Evolutionary conservation across 2,113 vertebrate genomes (phyloP), one percentile per base, ranked within the genome.

Genomic region (Acinonyx jubatus): DNA sequence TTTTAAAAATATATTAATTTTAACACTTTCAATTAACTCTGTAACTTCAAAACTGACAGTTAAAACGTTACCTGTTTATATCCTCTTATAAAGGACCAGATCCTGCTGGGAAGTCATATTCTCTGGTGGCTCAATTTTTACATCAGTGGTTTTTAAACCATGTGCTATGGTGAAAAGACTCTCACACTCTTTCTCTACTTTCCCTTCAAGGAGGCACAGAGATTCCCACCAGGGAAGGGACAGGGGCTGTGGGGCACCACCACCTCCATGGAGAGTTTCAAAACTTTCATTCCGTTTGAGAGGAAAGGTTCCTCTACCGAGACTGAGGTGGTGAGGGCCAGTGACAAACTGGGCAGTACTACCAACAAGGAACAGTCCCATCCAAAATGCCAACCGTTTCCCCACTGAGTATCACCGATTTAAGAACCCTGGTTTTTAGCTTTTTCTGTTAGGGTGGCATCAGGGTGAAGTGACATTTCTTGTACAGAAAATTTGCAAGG

Each of bases 1-100:
- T 90, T 94, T 96, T 18, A 52, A 90, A 96, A 86, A 95, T 8
- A 55, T n/a, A 71, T 84, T 92, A 85, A 96, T 52, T 83, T 97
- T 73, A 91, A 73, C 9, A 91, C 5, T 85, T 89, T 61, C 73
- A 83, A 91, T 94, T 92, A 93, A 80, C 38, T 90, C 27, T 92
- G 18, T 52, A 96, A 95, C n/a, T 94, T 92, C 45, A 55, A 83
- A 94, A 83, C 13, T 82, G 36, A 71, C 21, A 96, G 88, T 85
- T 85, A 94, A 95, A 68, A 78, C 78, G 48, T 88, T 81, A 76
- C 0, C 93, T 71, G 92, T 85, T 95, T 23, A 18, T 48, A 89
- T 18, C 14, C 36, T 90, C 33, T 84, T 71, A 73, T 31, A 81
- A 85, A 91, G 61, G 89, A 91, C 84, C 55, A 95, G 94, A 97